Evolutionary conservation across 2,797 vertebrate species (phyloP), one percentile per base, ranked within the genome.

Genomic region (Discoglossus pictus): DNA sequence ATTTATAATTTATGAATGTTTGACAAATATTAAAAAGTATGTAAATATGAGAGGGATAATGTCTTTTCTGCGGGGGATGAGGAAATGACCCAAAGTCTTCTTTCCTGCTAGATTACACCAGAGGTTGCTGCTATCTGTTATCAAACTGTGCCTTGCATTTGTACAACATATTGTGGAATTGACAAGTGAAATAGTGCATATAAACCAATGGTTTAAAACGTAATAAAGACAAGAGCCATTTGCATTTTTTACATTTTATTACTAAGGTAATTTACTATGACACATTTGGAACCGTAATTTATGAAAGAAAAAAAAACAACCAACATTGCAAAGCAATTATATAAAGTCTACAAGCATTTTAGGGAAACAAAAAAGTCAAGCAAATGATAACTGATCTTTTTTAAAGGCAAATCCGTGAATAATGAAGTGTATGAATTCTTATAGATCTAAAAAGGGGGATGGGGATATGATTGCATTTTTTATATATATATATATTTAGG

Each of bases 1-100:
- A 95, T 95, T 93, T 93, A 92, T 94, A 95, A 97, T 97, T 98
- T 95, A 97, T 94, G 93, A 93, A 94, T 96, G 93, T 98, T 98
- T 98, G 95, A 94, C 94, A 97, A 97, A 96, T 98, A 97, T 94
- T 93, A 92, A 91, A 93, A 93, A 93, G 93, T 95, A 96, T 97
- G 94, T 98, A 96, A 97, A 98, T 96, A 97, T 88, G 93, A 90
- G 89, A 77, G 75, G 86, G 90, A 79, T 99, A 98, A 99, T 99
- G 97, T 96, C 79, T 98, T 98, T 98, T 93, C 95, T 93, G 95
- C 94, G 93, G 97, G 97, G 94, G 94, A 92, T 91, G 91, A 91
- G 91, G 92, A 98, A 98, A 99, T 99, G 95, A 97, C 94, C 96
- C 94, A 94, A 91, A 96, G 89, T 94, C 88, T 91, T 89, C 84